A percentile compares a stretch with the other conserved stretches of the same genome.
These are phyloP conservation scores for Motacilla alba DNA, from an alignment of 2,113 vertebrate genomes.

Conservation along the genomic window DNA sequence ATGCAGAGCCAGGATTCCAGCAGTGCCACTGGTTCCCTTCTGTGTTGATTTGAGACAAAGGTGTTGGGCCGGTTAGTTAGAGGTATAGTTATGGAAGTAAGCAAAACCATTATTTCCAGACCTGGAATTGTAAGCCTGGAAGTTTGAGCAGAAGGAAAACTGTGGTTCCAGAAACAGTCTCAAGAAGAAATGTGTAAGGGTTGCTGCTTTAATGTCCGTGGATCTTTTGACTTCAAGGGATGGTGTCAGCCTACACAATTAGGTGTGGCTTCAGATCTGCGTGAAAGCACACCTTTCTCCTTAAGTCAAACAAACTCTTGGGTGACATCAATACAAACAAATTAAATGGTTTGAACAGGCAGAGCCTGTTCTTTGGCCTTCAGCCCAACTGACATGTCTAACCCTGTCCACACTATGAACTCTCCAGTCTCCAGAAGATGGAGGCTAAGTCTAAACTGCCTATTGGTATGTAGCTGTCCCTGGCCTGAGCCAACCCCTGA, in stretches of 20 bases:
- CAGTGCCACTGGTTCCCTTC: not conserved
- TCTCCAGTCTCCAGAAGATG: not conserved
- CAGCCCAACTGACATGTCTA: not conserved
- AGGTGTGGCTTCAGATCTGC: not conserved
- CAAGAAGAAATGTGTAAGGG: not conserved
- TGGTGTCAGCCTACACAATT: not conserved
- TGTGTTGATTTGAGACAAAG: not conserved
- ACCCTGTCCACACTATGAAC: not conserved
- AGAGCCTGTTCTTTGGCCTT: slow-evolving; percentile 11
- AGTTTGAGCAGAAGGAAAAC: not conserved
- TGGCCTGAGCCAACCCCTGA: not conserved
- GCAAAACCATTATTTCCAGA: not conserved
- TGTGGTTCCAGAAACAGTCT: not conserved
- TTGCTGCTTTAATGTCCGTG: not conserved
- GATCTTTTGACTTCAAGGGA: not conserved
- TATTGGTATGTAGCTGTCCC: not conserved
- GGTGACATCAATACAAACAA: slow-evolving; percentile 14
- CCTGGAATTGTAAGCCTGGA: not conserved
- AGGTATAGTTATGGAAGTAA: not conserved
- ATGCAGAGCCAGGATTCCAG: not conserved
- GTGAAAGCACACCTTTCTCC: slow-evolving; percentile 2
- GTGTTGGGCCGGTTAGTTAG: not conserved
- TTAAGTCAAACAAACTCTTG: not conserved
- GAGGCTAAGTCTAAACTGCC: not conserved
- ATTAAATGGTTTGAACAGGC: not conserved